A percentile compares a stretch with the other conserved stretches of the same genome.
phyloP scores from a whole-genome alignment of 2,113 vertebrate species.

The Hystrix brachyura region DNA sequence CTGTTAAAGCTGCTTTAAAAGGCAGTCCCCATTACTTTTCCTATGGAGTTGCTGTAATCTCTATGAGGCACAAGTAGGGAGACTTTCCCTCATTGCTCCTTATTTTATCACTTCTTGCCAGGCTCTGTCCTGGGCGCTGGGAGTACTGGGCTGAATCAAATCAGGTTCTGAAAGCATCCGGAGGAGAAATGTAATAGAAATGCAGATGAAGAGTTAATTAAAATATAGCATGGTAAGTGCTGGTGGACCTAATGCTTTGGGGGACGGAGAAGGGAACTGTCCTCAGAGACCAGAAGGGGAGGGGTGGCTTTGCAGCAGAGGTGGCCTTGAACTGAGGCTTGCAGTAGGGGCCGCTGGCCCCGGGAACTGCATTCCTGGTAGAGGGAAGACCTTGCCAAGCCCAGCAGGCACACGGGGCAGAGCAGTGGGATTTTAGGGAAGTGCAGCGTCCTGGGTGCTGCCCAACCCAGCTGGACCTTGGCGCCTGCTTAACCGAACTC shows the following conservation, averaged over 20 bases:
- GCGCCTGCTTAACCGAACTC: too few relatives aligned
- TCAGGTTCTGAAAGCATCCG: not conserved
- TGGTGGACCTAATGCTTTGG: not conserved
- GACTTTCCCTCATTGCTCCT: not conserved
- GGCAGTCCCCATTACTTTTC: not conserved
- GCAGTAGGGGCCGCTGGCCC: not conserved
- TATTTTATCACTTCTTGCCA: slow-evolving; percentile 17
- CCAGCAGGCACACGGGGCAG: not conserved
- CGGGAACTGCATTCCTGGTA: not conserved
- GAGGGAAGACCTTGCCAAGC: not conserved
- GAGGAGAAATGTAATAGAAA: not conserved
- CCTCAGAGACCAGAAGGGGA: not conserved
- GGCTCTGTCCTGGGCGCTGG: slow-evolving; percentile 36
- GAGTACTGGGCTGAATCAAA: not conserved
- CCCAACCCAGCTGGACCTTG: not conserved
- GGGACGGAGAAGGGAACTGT: not conserved
- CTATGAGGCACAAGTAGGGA: not conserved
- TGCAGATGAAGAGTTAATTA: not conserved
- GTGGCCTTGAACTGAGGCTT: not conserved
- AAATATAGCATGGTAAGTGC: not conserved
- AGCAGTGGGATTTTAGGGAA: not conserved
- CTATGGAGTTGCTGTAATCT: not conserved
- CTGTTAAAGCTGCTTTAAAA: not conserved
- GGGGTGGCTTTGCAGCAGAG: not conserved
- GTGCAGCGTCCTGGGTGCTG: not conserved